phyloP scores from a whole-genome alignment of 2,888 invertebrate species.

The Caenorhabditis sinica region DNA sequence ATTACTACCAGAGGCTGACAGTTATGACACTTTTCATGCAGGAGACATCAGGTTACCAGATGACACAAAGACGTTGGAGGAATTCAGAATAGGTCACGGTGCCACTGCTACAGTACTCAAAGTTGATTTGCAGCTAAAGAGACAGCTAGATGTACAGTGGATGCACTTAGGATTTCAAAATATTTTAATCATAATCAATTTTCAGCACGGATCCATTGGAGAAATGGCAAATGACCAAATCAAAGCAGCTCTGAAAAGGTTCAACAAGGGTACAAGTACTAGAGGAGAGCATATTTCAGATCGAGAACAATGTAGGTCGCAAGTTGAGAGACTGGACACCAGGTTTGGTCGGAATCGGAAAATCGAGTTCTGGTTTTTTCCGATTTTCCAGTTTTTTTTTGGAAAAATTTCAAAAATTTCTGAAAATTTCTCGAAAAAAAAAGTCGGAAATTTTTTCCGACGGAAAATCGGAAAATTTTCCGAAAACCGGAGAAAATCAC shows the following conservation, averaged over 20 bases:
- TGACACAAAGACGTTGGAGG: constrained; percentile 12
- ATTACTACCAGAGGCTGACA: constrained; percentile 18
- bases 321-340: too few relatives aligned
- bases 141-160: constrained; percentile 11
- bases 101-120: constrained; percentile 65
- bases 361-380: too few relatives aligned
- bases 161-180: too few relatives aligned
- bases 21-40: constrained; percentile 29
- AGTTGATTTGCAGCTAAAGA: constrained; percentile 38
- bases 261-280: constrained; percentile 32
- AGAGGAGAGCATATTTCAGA: constrained; percentile 22
- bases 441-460: too few relatives aligned
- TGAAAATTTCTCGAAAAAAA: too few relatives aligned
- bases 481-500: too few relatives aligned
- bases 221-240: neutral
- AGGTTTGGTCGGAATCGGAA: too few relatives aligned
- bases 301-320: constrained; percentile 23
- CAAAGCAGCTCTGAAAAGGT: constrained; percentile 59
- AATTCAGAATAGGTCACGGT: constrained; percentile 56
- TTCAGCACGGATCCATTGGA: constrained; percentile 27
- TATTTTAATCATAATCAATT: too few relatives aligned
- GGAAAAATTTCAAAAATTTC: too few relatives aligned
- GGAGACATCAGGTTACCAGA: constrained; percentile 42
- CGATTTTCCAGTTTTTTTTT: too few relatives aligned
- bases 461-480: too few relatives aligned